These are phyloP conservation scores for Motacilla tschutschensis DNA, from an alignment of 2,113 vertebrate species.

Conservation along the genomic window DNA sequence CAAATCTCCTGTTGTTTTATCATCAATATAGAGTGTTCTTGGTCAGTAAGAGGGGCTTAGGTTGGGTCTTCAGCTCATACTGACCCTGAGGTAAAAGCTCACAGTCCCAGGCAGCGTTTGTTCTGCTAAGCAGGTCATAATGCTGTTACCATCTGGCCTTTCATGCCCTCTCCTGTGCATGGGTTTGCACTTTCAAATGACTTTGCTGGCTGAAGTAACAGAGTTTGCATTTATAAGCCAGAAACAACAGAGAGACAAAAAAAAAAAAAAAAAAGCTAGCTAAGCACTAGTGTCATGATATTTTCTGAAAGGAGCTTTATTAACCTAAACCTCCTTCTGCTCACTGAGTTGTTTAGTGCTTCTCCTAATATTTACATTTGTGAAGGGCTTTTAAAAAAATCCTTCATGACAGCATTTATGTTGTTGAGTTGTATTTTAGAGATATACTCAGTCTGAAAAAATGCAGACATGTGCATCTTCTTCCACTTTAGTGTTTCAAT, in stretches of 20 bases:
- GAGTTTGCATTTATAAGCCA: not conserved
- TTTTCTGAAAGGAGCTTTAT: not conserved
- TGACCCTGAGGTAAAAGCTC: not conserved
- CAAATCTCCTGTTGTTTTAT: not conserved
- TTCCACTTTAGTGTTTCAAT: not conserved
- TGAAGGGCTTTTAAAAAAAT: not conserved
- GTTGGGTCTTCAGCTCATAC: not conserved
- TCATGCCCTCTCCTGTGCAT: not conserved
- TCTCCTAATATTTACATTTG: not conserved
- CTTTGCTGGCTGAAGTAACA: not conserved
- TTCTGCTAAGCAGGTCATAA: not conserved
- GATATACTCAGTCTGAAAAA: not conserved
- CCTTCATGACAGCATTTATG: not conserved
- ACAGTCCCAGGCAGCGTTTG: not conserved
- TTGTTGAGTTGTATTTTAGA: not conserved
- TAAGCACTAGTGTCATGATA: not conserved
- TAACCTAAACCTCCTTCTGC: not conserved
- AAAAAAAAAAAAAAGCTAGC: not conserved
- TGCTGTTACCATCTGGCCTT: not conserved
- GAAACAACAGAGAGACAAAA: not conserved
- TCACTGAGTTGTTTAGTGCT: not conserved
- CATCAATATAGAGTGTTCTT: accelerated
- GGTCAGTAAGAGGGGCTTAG: not conserved
- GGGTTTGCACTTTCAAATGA: not conserved
- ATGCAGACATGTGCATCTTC: not conserved